Evolutionary conservation across 2,113 vertebrate species (phyloP).

Genomic region (Laticauda laticaudata): DNA sequence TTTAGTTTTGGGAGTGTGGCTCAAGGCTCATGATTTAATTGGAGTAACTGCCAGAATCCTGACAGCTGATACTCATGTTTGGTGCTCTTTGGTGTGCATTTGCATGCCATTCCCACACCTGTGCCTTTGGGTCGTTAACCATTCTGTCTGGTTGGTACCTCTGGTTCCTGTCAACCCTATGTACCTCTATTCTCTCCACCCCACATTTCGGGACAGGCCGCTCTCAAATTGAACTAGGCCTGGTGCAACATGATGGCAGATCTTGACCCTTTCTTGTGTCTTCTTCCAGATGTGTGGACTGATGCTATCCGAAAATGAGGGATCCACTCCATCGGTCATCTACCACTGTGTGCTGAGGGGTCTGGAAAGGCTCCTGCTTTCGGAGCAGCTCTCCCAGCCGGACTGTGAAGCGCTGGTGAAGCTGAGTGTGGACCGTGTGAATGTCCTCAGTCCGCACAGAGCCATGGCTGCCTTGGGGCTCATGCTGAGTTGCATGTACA

Average conservation of each 20-base stretch:
- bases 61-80: neutral
- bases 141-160: neutral
- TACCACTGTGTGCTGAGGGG: slow-evolving; percentile 95
- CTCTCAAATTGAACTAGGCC: neutral
- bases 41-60: too few relatives aligned
- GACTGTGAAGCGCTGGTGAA: slow-evolving; percentile 92
- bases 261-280: too few relatives aligned
- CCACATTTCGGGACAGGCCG: neutral
- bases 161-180: neutral
- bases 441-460: slow-evolving; percentile 92
- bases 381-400: slow-evolving; percentile 90
- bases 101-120: neutral
- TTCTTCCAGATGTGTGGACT: slow-evolving; percentile 84
- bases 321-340: slow-evolving; percentile 88
- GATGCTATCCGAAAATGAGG: slow-evolving; percentile 93
- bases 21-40: too few relatives aligned
- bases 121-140: neutral
- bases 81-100: neutral
- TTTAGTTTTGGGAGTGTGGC: too few relatives aligned
- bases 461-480: slow-evolving; percentile 96
- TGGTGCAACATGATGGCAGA: accelerated
- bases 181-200: neutral
- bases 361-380: slow-evolving; percentile 92
- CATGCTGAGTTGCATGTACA: slow-evolving; percentile 99
- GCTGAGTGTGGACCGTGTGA: slow-evolving; percentile 93